phyloP scores from a whole-genome alignment of 2,888 invertebrate genomes.

The Nephrotoma guestfalica region DNA sequence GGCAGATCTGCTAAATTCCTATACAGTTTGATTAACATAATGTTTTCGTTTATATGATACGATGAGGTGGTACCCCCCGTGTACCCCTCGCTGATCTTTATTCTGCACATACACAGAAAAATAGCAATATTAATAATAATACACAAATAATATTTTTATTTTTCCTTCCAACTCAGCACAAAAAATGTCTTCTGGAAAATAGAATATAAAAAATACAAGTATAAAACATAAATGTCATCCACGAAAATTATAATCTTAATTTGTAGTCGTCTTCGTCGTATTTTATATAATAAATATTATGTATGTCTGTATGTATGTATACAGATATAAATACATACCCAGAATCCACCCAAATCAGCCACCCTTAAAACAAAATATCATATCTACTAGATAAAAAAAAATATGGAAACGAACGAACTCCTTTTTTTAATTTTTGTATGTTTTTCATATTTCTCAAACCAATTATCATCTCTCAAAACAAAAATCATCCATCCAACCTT shows the following conservation, averaged over 20 bases:
- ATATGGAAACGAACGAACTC: background rate
- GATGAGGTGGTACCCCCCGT: background rate
- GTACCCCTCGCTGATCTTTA: background rate
- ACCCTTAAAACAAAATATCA: background rate
- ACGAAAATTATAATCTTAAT: constrained; percentile 6
- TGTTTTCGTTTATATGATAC: background rate
- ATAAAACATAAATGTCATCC: constrained; percentile 4
- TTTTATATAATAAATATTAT: background rate
- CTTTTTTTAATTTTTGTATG: background rate
- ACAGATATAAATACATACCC: background rate
- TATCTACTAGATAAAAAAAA: background rate
- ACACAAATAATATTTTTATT: background rate
- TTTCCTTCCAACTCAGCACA: constrained; percentile 2
- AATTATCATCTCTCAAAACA: constrained; percentile 1
- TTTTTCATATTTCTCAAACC: constrained; percentile 1
- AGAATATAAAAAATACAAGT: background rate
- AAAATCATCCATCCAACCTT: constrained; percentile 3
- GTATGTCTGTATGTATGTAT: background rate
- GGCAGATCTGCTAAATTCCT: background rate
- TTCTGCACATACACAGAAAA: background rate
- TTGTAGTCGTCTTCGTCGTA: constrained; percentile 5
- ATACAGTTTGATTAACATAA: background rate
- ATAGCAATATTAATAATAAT: background rate
- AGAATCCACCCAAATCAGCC: background rate
- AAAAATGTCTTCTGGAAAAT: background rate